These are phyloP conservation scores for Beris chalybata DNA, from an alignment of 2,888 invertebrate genomes.

Conservation along the genomic window DNA sequence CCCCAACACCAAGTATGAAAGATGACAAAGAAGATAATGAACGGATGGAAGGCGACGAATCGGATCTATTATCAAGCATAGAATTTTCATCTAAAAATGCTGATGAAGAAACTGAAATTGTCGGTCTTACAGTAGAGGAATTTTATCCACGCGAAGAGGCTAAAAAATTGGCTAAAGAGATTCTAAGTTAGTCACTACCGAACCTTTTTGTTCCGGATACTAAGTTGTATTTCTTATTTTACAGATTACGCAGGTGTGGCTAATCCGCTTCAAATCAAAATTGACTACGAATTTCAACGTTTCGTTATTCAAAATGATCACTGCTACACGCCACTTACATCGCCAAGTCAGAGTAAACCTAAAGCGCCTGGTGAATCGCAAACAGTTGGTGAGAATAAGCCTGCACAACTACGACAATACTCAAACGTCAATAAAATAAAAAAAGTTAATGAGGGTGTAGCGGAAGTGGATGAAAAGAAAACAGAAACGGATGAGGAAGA, in stretches of 20 bases:
- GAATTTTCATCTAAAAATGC: conserved; percentile 40
- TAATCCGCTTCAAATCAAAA: conserved; percentile 49
- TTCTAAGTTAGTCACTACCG: conserved; percentile 49
- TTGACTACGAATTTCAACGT: conserved; percentile 51
- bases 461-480: conserved; percentile 36
- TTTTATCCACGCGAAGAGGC: conserved; percentile 62
- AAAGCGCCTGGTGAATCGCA: conserved; percentile 29
- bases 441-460: conserved; percentile 38
- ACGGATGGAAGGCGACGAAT: conserved; percentile 57
- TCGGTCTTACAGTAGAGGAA: conserved; percentile 67
- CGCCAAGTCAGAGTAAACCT: conserved; percentile 61
- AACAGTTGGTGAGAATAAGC: conserved; percentile 39
- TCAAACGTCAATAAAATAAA: not conserved
- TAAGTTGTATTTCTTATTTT: conserved; percentile 33
- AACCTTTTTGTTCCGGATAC: not conserved
- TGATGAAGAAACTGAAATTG: conserved; percentile 57
- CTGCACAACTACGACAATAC: conserved; percentile 44
- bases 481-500: conserved; percentile 46
- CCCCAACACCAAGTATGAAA: conserved; percentile 55
- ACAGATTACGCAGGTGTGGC: conserved; percentile 51
- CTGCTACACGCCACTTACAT: conserved; percentile 74
- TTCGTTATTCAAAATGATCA: conserved; percentile 73
- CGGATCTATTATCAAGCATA: conserved; percentile 51
- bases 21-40: conserved; percentile 51
- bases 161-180: conserved; percentile 57